phyloP scores from a whole-genome alignment of 2,113 vertebrate species.

The Monarcha castaneiventris region DNA sequence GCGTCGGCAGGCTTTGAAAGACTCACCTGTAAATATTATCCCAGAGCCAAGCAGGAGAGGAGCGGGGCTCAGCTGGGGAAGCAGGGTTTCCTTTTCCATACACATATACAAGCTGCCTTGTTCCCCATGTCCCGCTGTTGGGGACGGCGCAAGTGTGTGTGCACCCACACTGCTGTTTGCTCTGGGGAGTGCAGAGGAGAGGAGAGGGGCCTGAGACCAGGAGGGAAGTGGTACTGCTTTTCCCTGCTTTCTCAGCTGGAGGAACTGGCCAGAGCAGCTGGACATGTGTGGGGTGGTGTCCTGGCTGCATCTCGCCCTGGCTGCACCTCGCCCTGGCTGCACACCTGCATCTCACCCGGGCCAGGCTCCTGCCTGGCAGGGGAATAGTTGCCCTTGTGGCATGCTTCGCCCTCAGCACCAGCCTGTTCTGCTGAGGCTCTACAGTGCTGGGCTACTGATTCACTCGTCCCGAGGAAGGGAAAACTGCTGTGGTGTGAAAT shows the following conservation, averaged over 20 bases:
- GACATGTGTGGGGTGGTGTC: not conserved
- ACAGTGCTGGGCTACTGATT: not conserved
- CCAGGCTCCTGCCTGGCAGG: not conserved
- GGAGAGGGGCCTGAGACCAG: not conserved
- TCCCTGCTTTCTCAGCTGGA: not conserved
- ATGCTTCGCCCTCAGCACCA: not conserved
- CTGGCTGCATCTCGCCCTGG: not conserved
- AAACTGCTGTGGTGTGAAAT: not conserved
- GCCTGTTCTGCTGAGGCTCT: not conserved
- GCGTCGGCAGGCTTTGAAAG: not conserved
- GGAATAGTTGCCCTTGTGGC: accelerated
- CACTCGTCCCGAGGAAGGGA: not conserved
- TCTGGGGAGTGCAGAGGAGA: not conserved
- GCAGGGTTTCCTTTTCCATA: not conserved
- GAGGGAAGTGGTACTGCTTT: not conserved
- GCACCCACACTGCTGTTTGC: accelerated
- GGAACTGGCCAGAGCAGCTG: not conserved
- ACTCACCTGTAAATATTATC: not conserved
- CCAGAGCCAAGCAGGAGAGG: not conserved
- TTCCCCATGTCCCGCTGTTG: accelerated
- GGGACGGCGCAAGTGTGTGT: accelerated
- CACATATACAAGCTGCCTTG: accelerated
- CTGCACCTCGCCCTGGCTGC: not conserved
- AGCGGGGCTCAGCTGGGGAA: not conserved
- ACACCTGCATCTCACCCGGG: not conserved